These are phyloP conservation scores for Triplophysa rosa DNA, from an alignment of 2,113 vertebrate genomes.

Conservation along the genomic window DNA sequence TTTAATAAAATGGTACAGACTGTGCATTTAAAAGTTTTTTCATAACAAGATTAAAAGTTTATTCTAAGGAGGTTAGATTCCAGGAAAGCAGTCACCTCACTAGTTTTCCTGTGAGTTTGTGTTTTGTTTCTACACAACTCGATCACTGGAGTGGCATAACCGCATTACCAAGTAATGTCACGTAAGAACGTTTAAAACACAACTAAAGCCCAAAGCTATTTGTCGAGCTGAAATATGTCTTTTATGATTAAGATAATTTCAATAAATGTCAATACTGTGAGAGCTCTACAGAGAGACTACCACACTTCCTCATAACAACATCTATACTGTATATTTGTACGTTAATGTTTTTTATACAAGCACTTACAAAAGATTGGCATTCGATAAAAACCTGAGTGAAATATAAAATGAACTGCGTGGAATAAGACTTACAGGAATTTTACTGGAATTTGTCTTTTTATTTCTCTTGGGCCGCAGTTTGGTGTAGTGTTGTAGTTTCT, in stretches of 20 bases:
- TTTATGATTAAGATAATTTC: background rate
- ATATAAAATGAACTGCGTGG: background rate
- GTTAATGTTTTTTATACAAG: background rate
- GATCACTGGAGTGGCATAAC: background rate
- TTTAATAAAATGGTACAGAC: no score
- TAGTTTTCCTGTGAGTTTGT: background rate
- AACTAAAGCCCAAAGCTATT: background rate
- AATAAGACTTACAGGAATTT: conserved; percentile 82
- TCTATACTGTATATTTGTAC: background rate
- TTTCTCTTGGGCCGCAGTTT: conserved; percentile 90
- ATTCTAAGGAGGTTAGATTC: background rate
- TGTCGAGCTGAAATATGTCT: background rate
- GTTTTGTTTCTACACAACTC: background rate
- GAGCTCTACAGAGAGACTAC: background rate
- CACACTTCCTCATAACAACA: background rate
- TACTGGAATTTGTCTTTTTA: conserved; percentile 88
- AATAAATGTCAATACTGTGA: background rate
- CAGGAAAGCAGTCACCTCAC: background rate
- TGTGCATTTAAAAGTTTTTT: no score
- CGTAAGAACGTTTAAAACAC: background rate
- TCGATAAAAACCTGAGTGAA: background rate
- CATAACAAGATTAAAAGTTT: no score
- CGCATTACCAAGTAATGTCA: background rate
- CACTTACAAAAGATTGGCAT: background rate
- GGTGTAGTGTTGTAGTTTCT: conserved; percentile 94